Percentiles rank a stretch among this genome's conserved stretches.
These are phyloP conservation scores for Mormyrus lacerda DNA, from an alignment of 2,113 vertebrate genomes.

Conservation along the genomic window DNA sequence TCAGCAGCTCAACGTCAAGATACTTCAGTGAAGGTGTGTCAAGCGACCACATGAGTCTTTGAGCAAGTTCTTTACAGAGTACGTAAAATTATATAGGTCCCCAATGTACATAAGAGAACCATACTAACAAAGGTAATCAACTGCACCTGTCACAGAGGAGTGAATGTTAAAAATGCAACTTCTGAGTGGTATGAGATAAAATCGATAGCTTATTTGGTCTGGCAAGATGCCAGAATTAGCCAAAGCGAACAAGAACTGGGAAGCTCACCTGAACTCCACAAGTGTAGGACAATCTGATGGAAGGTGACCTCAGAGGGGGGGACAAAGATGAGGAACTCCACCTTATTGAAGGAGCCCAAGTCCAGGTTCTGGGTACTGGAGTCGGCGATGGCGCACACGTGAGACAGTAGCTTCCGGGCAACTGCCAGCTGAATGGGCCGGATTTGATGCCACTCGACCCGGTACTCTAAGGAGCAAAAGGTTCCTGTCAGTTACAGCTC, in stretches of 20 bases:
- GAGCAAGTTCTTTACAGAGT: neutral
- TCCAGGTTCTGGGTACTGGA: conserved; percentile 95
- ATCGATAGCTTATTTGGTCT: neutral
- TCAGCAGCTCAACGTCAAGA: neutral
- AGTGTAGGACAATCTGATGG: conserved; percentile 83
- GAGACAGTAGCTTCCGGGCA: conserved; percentile 91
- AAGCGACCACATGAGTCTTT: neutral
- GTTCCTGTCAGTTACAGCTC: neutral
- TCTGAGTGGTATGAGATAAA: neutral
- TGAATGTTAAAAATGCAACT: neutral
- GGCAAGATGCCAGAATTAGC: neutral
- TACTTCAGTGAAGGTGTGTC: neutral
- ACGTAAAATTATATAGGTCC: neutral
- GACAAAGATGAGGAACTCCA: conserved; percentile 87
- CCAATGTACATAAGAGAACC: neutral
- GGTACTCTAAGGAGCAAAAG: conserved; percentile 47
- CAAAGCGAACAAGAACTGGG: neutral
- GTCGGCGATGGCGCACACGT: conserved; percentile 93
- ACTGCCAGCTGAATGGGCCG: conserved; percentile 88
- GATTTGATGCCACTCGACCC: conserved; percentile 64
- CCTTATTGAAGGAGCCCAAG: conserved; percentile 82
- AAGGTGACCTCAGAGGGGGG: conserved; percentile 93
- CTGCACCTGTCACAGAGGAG: neutral
- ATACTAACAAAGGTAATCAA: neutral
- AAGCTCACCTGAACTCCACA: conserved; percentile 82